phyloP scores from a whole-genome alignment of 2,888 invertebrate species.

The Pantelozetes paolii region DNA sequence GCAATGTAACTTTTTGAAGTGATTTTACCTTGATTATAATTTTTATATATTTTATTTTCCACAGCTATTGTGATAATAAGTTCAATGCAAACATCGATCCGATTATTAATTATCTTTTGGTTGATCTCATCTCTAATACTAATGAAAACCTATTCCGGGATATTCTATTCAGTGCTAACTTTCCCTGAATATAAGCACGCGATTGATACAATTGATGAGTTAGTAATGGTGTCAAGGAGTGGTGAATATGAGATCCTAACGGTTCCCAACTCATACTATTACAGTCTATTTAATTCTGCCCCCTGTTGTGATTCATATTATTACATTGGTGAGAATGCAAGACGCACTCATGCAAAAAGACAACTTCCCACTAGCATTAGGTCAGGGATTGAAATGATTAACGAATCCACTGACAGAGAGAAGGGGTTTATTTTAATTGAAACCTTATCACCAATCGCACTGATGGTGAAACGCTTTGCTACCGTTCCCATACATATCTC shows the following conservation, averaged over 20 bases:
- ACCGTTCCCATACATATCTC: not conserved
- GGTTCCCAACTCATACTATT: not conserved
- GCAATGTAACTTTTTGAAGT: too few species aligned
- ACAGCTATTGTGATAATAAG: too few species aligned
- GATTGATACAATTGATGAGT: conserved; percentile 29
- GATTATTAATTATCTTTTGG: not conserved
- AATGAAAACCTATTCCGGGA: not conserved
- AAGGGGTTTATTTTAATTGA: not conserved
- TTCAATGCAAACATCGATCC: too few species aligned
- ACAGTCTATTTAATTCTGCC: not conserved
- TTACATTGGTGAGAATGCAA: not conserved
- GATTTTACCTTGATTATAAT: too few species aligned
- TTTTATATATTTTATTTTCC: too few species aligned
- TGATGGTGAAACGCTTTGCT: not conserved
- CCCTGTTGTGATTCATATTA: not conserved
- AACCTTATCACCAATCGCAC: not conserved
- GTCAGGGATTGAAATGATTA: not conserved
- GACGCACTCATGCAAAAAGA: not conserved
- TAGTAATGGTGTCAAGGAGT: not conserved
- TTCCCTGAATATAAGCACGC: conserved; percentile 16
- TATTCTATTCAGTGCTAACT: conserved; percentile 31
- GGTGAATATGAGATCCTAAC: not conserved
- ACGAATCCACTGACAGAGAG: not conserved
- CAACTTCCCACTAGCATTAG: not conserved
- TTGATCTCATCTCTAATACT: conserved; percentile 22